Conservation (phyloP, 2,113 vertebrate genomes). For the Platysternon megacephalum region DNA sequence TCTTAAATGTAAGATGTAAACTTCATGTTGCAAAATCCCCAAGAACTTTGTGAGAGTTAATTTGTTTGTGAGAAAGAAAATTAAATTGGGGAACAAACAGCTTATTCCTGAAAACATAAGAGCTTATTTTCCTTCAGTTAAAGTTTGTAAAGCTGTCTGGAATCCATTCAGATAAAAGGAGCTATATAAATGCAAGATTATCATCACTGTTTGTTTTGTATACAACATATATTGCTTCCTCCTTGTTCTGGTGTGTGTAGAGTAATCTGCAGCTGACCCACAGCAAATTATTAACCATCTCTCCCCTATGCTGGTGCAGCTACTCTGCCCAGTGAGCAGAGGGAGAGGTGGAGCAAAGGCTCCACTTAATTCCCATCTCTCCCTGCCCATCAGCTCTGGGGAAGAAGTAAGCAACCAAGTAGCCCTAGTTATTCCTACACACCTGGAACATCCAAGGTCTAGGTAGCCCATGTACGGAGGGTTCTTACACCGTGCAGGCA, state of each 20-base stretch:
- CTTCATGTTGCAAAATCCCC: not conserved
- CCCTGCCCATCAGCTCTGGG: not conserved
- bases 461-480: not conserved
- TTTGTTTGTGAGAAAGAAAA: not conserved
- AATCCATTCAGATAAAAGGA: not conserved
- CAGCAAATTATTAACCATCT: not conserved
- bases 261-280: not conserved
- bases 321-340: not conserved
- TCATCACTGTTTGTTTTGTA: not conserved
- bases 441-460: not conserved
- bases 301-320: not conserved
- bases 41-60: not conserved
- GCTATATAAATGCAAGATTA: not conserved
- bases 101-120: not conserved
- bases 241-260: not conserved
- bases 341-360: not conserved
- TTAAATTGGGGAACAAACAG: not conserved
- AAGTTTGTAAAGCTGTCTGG: not conserved
- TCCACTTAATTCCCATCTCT: not conserved
- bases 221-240: not conserved
- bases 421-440: fast-evolving
- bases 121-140: not conserved
- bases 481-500: not conserved
- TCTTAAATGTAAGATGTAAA: not conserved
- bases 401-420: not conserved